phyloP scores from a whole-genome alignment of 37 sponge, comb jelly and placozoan genomes.

The Spongia lamella region DNA sequence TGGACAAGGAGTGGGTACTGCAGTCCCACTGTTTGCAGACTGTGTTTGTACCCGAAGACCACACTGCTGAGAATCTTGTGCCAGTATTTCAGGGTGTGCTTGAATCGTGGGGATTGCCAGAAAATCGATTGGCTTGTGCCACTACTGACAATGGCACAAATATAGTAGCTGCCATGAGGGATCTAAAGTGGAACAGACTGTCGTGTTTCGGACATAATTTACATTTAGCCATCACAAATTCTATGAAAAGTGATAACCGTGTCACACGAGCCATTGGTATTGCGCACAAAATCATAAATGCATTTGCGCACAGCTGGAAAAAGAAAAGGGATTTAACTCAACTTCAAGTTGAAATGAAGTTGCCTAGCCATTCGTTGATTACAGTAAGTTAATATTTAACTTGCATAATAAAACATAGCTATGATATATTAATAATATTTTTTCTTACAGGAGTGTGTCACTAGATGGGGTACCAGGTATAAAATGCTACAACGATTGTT shows the following conservation, averaged over 20 bases:
- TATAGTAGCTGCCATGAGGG: neutral
- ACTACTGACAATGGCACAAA: conserved; percentile 34
- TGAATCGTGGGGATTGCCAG: conserved; percentile 5
- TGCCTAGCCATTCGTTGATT: conserved; percentile 8
- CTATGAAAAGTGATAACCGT: too few species aligned
- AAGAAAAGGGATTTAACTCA: conserved; percentile 7
- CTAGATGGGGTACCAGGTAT: conserved; percentile 17
- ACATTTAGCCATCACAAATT: too few species aligned
- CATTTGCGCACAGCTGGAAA: too few species aligned
- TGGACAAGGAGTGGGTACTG: conserved; percentile 13
- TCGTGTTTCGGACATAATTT: conserved; percentile 27
- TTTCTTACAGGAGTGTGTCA: conserved; percentile 13
- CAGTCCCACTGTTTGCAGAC: conserved; percentile 13
- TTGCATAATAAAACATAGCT: too few species aligned
- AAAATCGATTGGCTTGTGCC: neutral
- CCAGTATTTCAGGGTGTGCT: neutral
- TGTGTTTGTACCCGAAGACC: conserved; percentile 26
- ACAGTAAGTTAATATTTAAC: too few species aligned
- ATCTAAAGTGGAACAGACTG: conserved; percentile 1
- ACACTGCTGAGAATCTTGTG: conserved; percentile 19
- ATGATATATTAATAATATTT: too few species aligned
- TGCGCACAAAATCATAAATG: too few species aligned
- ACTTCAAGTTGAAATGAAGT: neutral
- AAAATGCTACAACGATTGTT: conserved; percentile 19
- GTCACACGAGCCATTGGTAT: neutral